Conservation (phyloP, 2,113 vertebrate genomes). For the Connochaetes taurinus region DNA sequence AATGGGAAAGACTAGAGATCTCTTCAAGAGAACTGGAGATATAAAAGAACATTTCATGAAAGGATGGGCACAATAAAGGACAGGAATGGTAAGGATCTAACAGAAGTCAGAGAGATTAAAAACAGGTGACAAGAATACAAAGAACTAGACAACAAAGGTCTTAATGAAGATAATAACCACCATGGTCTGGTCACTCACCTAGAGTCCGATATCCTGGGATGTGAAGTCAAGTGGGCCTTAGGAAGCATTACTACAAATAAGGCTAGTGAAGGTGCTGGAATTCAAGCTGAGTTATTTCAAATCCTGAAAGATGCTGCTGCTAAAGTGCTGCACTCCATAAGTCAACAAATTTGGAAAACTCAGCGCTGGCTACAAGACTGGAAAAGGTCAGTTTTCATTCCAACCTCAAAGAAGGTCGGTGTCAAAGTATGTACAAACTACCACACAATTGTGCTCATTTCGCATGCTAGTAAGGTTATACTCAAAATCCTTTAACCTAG, state of each 20-base stretch:
- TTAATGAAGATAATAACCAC: not conserved
- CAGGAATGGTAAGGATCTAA: not conserved
- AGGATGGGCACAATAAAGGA: not conserved
- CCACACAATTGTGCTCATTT: not conserved
- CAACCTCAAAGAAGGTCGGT: not conserved
- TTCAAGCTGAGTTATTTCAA: not conserved
- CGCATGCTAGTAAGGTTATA: not conserved
- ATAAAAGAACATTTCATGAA: not conserved
- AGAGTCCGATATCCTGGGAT: not conserved
- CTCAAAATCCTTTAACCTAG: not conserved
- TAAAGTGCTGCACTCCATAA: not conserved
- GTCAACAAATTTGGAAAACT: not conserved
- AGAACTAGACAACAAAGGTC: not conserved
- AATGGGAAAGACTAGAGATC: not conserved
- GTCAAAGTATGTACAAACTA: not conserved
- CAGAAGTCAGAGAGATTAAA: not conserved
- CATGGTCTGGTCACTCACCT: not conserved
- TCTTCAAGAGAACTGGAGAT: not conserved
- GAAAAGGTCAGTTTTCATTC: not conserved
- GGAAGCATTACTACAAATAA: not conserved
- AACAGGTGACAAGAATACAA: not conserved
- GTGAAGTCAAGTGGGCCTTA: not conserved
- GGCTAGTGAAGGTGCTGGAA: not conserved
- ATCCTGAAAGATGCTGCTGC: not conserved
- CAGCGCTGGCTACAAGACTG: not conserved